A percentile compares a stretch with the other conserved stretches of the same genome.
phyloP scores from a whole-genome alignment of 2,113 vertebrate genomes.

The Ochotona curzoniae region DNA sequence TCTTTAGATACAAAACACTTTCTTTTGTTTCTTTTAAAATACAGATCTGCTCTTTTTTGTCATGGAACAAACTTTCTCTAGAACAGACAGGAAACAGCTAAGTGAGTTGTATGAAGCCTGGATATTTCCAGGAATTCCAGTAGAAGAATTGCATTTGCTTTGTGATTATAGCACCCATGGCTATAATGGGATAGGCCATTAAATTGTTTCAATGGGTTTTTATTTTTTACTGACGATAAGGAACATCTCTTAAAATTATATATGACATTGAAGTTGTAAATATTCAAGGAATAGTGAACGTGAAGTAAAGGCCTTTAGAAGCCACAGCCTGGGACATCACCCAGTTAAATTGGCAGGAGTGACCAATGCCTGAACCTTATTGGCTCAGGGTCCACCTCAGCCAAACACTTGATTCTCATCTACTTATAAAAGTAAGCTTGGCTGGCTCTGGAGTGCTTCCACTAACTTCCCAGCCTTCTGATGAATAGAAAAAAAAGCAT shows the following conservation, averaged over 20 bases:
- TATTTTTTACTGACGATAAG: neutral
- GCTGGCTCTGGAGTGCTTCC: neutral
- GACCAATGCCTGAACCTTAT: neutral
- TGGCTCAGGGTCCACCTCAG: neutral
- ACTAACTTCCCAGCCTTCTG: neutral
- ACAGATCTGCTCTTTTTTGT: neutral
- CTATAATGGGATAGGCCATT: neutral
- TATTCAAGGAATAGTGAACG: neutral
- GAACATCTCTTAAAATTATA: neutral
- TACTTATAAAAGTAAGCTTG: neutral
- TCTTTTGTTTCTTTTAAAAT: neutral
- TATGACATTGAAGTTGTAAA: neutral
- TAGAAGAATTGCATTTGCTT: neutral
- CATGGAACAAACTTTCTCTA: neutral
- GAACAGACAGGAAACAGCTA: neutral
- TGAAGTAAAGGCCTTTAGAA: neutral
- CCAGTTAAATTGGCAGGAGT: neutral
- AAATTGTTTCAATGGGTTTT: neutral
- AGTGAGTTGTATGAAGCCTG: neutral
- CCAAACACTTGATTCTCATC: neutral
- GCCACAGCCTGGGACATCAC: neutral
- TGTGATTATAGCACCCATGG: neutral
- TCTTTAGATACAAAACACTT: neutral
- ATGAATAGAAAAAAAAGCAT: slow-evolving; percentile 1
- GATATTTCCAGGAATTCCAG: neutral